Percentiles rank a stretch among this genome's conserved stretches.
Evolutionary conservation across 30 jellyfish, hydroid and myxozoan genomes (phyloP).

Genomic region (Aurelia coerulea): DNA sequence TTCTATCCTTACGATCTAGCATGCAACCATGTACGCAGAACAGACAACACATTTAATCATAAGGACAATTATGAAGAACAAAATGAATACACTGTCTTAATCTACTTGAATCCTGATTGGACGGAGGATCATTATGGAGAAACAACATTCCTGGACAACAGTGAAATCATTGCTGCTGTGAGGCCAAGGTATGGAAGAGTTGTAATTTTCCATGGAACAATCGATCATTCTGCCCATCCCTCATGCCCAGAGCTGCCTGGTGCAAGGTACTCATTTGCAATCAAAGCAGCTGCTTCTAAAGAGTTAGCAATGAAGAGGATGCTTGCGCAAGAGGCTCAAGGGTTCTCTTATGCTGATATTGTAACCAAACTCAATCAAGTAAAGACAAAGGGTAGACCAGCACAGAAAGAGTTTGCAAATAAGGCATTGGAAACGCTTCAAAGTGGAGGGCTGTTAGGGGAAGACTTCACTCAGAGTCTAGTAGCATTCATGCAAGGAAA

Average conservation of each 20-base stretch:
- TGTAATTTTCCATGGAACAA: constrained; percentile 61
- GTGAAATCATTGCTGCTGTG: constrained; percentile 44
- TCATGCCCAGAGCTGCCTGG: constrained; percentile 54
- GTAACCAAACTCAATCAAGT: neutral
- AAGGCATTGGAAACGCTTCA: neutral
- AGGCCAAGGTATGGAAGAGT: constrained; percentile 77
- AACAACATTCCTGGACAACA: constrained; percentile 39
- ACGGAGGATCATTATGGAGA: constrained; percentile 69
- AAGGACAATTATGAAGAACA: constrained; percentile 50
- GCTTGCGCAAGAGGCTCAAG: constrained; percentile 16
- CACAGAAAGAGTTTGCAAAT: constrained; percentile 23
- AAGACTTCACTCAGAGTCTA: neutral
- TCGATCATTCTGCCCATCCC: constrained; percentile 75
- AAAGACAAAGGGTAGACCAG: constrained; percentile 21
- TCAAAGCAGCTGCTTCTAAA: constrained; percentile 48
- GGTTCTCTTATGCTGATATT: neutral
- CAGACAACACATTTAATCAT: constrained; percentile 56
- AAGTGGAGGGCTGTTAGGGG: constrained; percentile 11
- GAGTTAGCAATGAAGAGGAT: constrained; percentile 28
- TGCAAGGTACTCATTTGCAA: constrained; percentile 74
- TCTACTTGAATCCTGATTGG: constrained; percentile 46
- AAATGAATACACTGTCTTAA: constrained; percentile 59
- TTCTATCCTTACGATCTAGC: constrained; percentile 62
- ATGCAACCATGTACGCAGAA: constrained; percentile 71
- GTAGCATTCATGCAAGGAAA: neutral